Evolutionary conservation across 2,888 invertebrate species (phyloP), one percentile per base, ranked within the genome.

Genomic region (Bruchidius siliquastri): DNA sequence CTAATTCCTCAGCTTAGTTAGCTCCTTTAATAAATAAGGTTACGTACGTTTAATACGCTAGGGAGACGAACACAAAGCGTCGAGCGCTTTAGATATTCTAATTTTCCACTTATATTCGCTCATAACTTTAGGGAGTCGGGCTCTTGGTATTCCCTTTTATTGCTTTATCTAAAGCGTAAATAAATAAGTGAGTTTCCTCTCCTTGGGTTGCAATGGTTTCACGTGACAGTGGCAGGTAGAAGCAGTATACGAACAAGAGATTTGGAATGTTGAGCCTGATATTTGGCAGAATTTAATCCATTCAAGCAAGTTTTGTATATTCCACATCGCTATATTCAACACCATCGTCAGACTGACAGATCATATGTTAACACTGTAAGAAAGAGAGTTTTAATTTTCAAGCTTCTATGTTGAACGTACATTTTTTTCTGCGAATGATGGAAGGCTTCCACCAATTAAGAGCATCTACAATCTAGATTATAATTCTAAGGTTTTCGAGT

Each of bases 11-110:
- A 74, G 81, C 82, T 83, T 83, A 83, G 84, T 84, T 84, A 82
- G 83, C 84, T 84, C 83, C 82, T 83, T 84, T 84, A 84, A 84
- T 85, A 85, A 84, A 85, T 84, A 85, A 83, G 82, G 83, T 83
- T 83, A 83, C 82, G 82, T 83, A 83, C 82, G 82, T 82, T 83
- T 81, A 82, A 83, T 83, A 81, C 82, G 79, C 70, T 80, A 80
- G 83, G 82, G 82, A 82, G 82, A 83, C 82, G 82, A 83, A 83
- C 49, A 49, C 49, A 49, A 49, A 49, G 49, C 49, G 49, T 82
- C 81, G 79, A 79, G 77, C 78, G 82, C 82, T 83, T 83, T 83
- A 82, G 83, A 83, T 83, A 83, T 83, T 83, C 83, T 83, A 83
- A 83, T 83, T 83, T 81, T 80, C 81, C 82, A 82, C 82, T 83